Conservation (phyloP, 2,888 invertebrate genomes). For the Homarus gammarus region DNA sequence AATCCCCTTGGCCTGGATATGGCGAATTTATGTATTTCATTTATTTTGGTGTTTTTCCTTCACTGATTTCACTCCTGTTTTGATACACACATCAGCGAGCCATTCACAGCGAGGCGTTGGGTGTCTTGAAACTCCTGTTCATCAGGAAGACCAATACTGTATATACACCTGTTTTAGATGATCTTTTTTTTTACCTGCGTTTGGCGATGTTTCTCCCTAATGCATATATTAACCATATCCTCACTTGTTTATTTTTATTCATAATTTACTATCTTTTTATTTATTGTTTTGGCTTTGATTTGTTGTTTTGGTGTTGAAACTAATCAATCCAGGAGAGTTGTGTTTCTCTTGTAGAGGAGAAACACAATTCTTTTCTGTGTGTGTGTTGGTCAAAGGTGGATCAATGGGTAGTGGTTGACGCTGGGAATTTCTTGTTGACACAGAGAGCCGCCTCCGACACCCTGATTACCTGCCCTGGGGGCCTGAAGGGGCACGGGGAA, state of each 20-base stretch:
- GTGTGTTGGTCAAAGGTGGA: constrained; percentile 47
- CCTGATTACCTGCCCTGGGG: constrained; percentile 26
- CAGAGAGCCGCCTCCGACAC: constrained; percentile 40
- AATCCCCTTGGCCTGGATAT: neutral
- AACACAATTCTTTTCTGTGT: neutral
- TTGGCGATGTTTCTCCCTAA: no score
- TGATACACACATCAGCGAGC: neutral
- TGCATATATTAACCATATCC: neutral
- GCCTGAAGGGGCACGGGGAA: neutral
- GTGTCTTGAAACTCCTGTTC: no score
- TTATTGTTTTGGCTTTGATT: no score
- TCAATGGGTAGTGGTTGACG: constrained; percentile 47
- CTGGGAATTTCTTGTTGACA: constrained; percentile 52
- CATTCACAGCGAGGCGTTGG: neutral
- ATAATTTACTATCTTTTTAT: neutral
- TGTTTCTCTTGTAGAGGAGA: neutral
- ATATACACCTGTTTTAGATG: no score
- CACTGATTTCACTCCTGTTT: neutral
- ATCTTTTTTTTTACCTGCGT: no score
- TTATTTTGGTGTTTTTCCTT: neutral
- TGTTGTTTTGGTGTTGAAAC: neutral
- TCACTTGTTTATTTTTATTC: neutral
- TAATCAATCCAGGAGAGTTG: neutral
- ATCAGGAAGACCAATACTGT: no score
- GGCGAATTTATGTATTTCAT: neutral